Evolutionary conservation across 2,888 invertebrate species (phyloP), one percentile per base, ranked within the genome.

Genomic region (Rhabditophanes sp.): DNA sequence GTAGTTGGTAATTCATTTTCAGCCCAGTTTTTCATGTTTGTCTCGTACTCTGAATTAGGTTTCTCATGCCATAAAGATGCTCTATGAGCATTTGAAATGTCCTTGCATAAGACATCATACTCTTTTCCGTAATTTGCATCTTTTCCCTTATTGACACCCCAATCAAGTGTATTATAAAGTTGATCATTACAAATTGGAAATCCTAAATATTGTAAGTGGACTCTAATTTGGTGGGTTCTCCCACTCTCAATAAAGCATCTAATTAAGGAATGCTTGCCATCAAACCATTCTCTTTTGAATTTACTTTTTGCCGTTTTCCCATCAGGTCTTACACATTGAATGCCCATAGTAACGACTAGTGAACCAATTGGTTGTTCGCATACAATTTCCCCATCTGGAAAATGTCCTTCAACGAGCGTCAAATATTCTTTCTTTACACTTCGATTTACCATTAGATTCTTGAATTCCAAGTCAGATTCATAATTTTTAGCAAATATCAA

Each of bases 131-230:
- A 78, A 54, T 81, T 79, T 0, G 82, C 85, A 1, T 78, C 78
- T 62, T 80, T 80, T 3, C 90, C 88, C 53, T 84, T 82, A 35
- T 79, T 73, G 0, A 85, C 85, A 0, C 96, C 96, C 68, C 93
- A 96, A 1, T 84, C 85, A 2, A 78, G 76, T 67, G 84, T 83
- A 68, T 93, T 96, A 73, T 99, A 96, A 2, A 96, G 72, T 0
- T 85, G 84, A 68, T 96, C 96, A 66, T 93, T 93, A 5, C 87
- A 79, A 33, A 96, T 93, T 9, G 96, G 96, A 69, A 80, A 83
- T 25, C 93, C 85, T 82, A 65, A 30, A 61, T 81, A 96, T 70
- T 99, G 96, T 44, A 93, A 75, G 69, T 99, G 96, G 19, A 96
- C 88, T 46, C 96, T 75, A 54, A 96, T 96, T 72, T 96, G 96